phyloP scores from a whole-genome alignment of 1,140 invertebrate genomes.

The Helicoverpa zea region DNA sequence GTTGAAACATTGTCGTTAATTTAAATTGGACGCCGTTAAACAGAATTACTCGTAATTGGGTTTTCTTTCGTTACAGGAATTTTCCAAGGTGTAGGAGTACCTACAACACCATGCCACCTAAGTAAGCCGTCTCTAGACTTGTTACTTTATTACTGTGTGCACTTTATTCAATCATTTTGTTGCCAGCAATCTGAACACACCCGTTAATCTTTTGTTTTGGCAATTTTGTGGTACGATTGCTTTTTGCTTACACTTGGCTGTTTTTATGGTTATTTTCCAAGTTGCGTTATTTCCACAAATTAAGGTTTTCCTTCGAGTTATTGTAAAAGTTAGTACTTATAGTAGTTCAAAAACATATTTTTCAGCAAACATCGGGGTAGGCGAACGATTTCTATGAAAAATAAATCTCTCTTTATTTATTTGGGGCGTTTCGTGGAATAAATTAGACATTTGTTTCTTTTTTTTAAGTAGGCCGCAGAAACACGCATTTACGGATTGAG shows the following conservation, averaged over 20 bases:
- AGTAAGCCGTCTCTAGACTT: constrained; percentile 69
- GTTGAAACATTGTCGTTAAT: constrained; percentile 31
- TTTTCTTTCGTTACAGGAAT: constrained; percentile 80
- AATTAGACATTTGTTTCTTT: constrained; percentile 5
- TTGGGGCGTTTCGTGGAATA: constrained; percentile 11
- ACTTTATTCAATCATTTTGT: constrained; percentile 31
- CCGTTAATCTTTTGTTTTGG: constrained; percentile 27
- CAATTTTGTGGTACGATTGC: constrained; percentile 20
- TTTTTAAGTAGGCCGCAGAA: constrained; percentile 18
- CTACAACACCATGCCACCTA: constrained; percentile 78
- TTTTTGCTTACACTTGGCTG: constrained; percentile 29
- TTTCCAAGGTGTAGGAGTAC: constrained; percentile 73
- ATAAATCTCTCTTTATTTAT: constrained; percentile 12
- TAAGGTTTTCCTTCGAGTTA: constrained; percentile 11
- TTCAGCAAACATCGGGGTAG: neutral
- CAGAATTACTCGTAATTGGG: constrained; percentile 54
- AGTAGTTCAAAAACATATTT: neutral
- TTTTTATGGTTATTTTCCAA: constrained; percentile 27
- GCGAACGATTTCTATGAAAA: neutral
- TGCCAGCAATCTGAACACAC: constrained; percentile 29
- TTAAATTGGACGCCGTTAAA: constrained; percentile 38
- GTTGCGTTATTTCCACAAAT: constrained; percentile 22
- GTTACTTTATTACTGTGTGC: constrained; percentile 17
- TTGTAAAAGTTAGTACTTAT: constrained; percentile 2
- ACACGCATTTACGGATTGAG: constrained; percentile 2